These are phyloP conservation scores for Schizopygopsis pylzovi DNA, from an alignment of 2,797 vertebrate species.

Conservation along the genomic window DNA sequence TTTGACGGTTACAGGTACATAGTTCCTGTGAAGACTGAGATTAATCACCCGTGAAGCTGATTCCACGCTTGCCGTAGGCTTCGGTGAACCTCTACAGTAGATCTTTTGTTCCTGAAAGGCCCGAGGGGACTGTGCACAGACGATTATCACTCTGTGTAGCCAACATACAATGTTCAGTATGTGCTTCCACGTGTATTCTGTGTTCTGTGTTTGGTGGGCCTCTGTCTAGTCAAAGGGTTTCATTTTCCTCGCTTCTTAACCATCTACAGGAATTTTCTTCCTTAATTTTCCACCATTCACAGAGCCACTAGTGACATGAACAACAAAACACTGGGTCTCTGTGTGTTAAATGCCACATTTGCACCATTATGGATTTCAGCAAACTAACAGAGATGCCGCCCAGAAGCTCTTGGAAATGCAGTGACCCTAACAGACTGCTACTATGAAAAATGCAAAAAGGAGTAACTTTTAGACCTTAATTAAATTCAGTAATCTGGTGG, in stretches of 20 bases:
- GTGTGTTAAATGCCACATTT: slow-evolving; percentile 35
- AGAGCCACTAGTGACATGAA: neutral
- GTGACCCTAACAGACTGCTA: neutral
- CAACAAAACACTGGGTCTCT: slow-evolving; percentile 21
- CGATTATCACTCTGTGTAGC: slow-evolving; percentile 28
- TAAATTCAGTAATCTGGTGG: neutral
- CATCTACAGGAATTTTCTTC: slow-evolving; percentile 27
- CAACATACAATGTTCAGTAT: slow-evolving; percentile 28
- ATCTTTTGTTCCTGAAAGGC: slow-evolving; percentile 46
- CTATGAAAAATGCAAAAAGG: neutral
- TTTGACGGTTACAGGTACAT: slow-evolving; percentile 8
- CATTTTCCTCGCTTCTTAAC: slow-evolving; percentile 19
- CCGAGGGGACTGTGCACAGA: slow-evolving; percentile 48
- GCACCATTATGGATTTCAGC: neutral
- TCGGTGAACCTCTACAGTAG: slow-evolving; percentile 37
- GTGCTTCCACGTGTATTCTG: slow-evolving; percentile 18
- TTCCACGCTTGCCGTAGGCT: neutral
- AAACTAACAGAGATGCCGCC: neutral
- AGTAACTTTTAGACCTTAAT: neutral
- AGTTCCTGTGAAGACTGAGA: neutral
- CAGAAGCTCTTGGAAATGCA: neutral
- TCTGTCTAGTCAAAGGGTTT: slow-evolving; percentile 6
- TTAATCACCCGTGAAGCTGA: slow-evolving; percentile 13
- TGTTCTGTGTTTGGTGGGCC: neutral
- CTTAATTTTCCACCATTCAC: slow-evolving; percentile 24